Conservation (phyloP, 2,888 invertebrate genomes). For the Campaea margaritaria region DNA sequence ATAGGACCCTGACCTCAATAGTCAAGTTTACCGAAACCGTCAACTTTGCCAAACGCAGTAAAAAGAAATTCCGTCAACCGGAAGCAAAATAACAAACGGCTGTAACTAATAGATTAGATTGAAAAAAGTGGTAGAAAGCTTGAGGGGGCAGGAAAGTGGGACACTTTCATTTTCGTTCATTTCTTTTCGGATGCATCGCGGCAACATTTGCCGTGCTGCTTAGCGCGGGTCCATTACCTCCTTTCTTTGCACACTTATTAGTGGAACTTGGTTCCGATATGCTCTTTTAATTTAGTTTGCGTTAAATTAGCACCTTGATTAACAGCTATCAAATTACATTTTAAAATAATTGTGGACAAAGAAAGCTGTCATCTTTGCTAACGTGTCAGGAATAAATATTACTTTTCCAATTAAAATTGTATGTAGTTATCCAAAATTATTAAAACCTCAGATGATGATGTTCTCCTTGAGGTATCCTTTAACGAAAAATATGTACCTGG, state of each 20-base stretch:
- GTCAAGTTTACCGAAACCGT: slow-evolving; percentile 25
- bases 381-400: not conserved
- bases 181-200: slow-evolving; percentile 81
- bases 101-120: slow-evolving; percentile 76
- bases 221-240: slow-evolving; percentile 75
- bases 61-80: slow-evolving; percentile 56
- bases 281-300: slow-evolving; percentile 42
- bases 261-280: slow-evolving; percentile 54
- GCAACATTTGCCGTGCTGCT: slow-evolving; percentile 71
- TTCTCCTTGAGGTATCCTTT: too few species aligned
- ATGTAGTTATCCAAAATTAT: too few species aligned
- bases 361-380: slow-evolving; percentile 11
- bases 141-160: slow-evolving; percentile 71
- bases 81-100: slow-evolving; percentile 61
- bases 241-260: slow-evolving; percentile 69
- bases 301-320: slow-evolving; percentile 27
- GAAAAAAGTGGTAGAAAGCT: slow-evolving; percentile 79
- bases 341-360: slow-evolving; percentile 3
- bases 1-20: slow-evolving; percentile 33
- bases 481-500: too few species aligned
- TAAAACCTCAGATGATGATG: too few species aligned
- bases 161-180: slow-evolving; percentile 85
- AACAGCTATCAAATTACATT: not conserved
- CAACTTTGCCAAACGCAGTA: slow-evolving; percentile 43
- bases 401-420: too few species aligned